Percentiles rank a stretch among this genome's conserved stretches.
Evolutionary conservation across 2,888 invertebrate species (phyloP).

Genomic region (Thereva unica): DNA sequence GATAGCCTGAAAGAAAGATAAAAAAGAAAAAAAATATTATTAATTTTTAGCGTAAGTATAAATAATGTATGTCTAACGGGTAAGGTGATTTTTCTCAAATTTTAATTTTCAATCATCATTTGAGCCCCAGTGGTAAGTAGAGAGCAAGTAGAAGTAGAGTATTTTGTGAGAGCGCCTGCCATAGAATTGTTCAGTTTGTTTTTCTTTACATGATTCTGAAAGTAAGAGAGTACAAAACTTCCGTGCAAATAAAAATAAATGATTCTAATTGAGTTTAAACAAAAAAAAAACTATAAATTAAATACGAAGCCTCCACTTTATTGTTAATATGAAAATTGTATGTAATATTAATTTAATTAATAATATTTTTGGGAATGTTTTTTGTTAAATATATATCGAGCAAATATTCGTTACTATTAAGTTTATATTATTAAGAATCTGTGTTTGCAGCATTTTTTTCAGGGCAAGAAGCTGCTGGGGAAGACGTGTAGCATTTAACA

Average conservation of each 20-base stretch:
- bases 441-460: no score
- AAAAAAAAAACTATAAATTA: no score
- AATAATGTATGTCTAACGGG: conserved; percentile 10
- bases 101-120: no score
- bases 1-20: conserved; percentile 38
- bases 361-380: no score
- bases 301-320: no score
- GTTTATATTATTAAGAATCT: no score
- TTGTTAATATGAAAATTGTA: conserved; percentile 30
- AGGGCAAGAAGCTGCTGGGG: no score
- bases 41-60: conserved; percentile 21
- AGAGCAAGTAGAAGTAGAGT: no score
- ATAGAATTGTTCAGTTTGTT: conserved; percentile 10
- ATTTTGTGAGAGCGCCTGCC: not conserved
- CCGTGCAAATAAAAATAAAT: conserved; percentile 33
- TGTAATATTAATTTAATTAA: not conserved
- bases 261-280: not conserved
- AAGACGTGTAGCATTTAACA: no score
- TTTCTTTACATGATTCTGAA: conserved; percentile 35
- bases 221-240: conserved; percentile 40
- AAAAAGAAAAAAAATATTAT: conserved; percentile 38
- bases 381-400: no score
- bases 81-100: not conserved
- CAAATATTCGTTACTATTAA: no score
- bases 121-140: no score